A percentile compares a stretch with the other conserved stretches of the same genome.
Conservation (phyloP, 1,140 invertebrate species). For the Heliconius nattereri region DNA sequence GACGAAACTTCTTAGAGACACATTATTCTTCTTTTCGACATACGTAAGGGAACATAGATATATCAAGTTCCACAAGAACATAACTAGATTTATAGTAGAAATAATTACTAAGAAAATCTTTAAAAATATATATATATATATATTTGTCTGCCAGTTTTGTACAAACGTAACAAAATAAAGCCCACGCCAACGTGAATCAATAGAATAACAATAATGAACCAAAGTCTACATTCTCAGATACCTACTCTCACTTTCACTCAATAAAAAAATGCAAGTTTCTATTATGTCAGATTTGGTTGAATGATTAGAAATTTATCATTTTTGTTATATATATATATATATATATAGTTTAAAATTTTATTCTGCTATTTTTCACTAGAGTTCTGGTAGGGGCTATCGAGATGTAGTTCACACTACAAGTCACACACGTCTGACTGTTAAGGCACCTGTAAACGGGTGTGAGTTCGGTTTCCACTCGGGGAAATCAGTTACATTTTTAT, state of each 20-base stretch:
- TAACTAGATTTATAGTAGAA: neutral
- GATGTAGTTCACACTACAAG: no score
- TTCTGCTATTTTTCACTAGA: neutral
- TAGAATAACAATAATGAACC: neutral
- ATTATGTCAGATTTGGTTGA: neutral
- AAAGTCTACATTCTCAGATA: neutral
- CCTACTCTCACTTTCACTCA: neutral
- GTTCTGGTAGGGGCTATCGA: no score
- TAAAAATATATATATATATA: neutral
- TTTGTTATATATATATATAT: neutral
- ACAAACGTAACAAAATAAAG: neutral
- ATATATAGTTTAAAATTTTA: neutral
- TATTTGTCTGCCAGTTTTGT: neutral
- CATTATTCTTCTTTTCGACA: no score
- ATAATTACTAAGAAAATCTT: neutral
- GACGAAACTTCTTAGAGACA: no score
- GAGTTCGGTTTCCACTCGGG: no score
- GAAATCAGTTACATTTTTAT: no score
- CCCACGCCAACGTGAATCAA: neutral
- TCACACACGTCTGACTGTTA: no score
- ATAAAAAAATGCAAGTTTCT: neutral
- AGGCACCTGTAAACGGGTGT: no score
- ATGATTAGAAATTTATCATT: neutral
- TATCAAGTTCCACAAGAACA: neutral
- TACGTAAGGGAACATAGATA: no score